Base-by-base conservation (phyloP, 2,888 invertebrate species). In the Nephrocerus scutellatus region DNA sequence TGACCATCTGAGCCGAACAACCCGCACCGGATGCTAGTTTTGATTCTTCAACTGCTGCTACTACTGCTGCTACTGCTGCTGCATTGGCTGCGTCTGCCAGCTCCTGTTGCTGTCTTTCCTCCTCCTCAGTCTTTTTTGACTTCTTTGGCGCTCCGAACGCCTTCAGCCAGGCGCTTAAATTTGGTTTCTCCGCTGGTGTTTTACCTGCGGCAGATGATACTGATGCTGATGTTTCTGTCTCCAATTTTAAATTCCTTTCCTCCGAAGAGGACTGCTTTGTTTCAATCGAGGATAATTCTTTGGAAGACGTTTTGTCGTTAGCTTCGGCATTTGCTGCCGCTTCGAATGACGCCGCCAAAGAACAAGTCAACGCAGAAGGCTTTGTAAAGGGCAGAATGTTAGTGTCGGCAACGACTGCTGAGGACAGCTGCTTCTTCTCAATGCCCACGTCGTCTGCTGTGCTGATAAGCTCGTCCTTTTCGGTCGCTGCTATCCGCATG, bases 121-220 rank as follows among this genome's bases (percentile, higher is more conserved):
- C 58, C 16, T 74, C 72, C 10, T 79, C 78, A 2, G 68, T 58
- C 60, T 80, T 84, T 60, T 82, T 84, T 30, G 72, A 61, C 43
- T 76, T 75, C 67, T 88, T 88, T 1, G 90, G 89, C 1, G 84
- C 84, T 8, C 90, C 89, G 60, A 91, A 90, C 0, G 90, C 90
- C 67, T 88, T 89, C 47, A 90, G 86, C 90, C 90, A 91, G 19
- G 88, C 90, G 60, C 87, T 89, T 39, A 88, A 72, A 68, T 90
- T 88, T 2, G 90, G 89, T 34, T 62, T 62, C 36, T 59, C 58
- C 30, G 53, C n/a, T n/a, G n/a, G n/a, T n/a, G 13, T 52, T 30
- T 50, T 51, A 7, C 16, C 16, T 3, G 44, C 12, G 6, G 39
- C 30, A 3, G 39, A 28, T 3, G 29, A 24, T n/a, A 22, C 31